Percentiles rank a stretch among this genome's conserved stretches.
These are phyloP conservation scores for Cyanocitta stelleri DNA, from an alignment of 2,113 vertebrate species.

Conservation along the genomic window DNA sequence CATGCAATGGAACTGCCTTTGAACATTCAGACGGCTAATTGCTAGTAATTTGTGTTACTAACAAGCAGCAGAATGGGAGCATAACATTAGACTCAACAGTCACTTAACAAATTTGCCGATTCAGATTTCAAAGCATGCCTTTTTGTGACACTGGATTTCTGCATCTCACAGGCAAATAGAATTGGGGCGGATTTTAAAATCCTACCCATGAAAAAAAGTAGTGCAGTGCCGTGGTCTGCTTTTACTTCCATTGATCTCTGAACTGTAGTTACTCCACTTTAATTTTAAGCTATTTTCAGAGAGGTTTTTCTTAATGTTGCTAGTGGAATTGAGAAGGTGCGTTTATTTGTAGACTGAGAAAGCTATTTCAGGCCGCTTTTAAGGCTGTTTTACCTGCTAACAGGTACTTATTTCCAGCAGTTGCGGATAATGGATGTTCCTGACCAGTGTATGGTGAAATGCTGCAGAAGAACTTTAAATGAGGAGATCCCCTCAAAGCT, in stretches of 20 bases:
- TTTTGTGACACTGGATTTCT: conserved; percentile 58
- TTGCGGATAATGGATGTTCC: not conserved
- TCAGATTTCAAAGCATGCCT: conserved; percentile 68
- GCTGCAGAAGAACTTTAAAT: not conserved
- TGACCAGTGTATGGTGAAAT: not conserved
- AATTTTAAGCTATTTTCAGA: not conserved
- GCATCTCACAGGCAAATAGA: not conserved
- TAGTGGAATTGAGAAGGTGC: not conserved
- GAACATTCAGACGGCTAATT: conserved; percentile 83
- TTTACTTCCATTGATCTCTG: not conserved
- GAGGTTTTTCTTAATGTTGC: not conserved
- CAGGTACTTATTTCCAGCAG: not conserved
- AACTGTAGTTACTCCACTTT: not conserved
- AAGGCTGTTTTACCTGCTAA: not conserved
- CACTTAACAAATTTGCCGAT: conserved; percentile 80
- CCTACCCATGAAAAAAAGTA: not conserved
- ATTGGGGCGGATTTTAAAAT: not conserved
- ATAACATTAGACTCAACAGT: conserved; percentile 81
- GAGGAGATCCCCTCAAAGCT: not conserved
- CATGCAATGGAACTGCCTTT: conserved; percentile 79
- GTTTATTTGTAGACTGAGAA: not conserved
- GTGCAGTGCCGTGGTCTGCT: not conserved
- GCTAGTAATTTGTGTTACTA: conserved; percentile 84
- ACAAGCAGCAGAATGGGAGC: conserved; percentile 80
- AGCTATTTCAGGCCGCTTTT: not conserved